Conservation (phyloP, 1,140 invertebrate genomes). For the Drosophila sp. region DNA sequence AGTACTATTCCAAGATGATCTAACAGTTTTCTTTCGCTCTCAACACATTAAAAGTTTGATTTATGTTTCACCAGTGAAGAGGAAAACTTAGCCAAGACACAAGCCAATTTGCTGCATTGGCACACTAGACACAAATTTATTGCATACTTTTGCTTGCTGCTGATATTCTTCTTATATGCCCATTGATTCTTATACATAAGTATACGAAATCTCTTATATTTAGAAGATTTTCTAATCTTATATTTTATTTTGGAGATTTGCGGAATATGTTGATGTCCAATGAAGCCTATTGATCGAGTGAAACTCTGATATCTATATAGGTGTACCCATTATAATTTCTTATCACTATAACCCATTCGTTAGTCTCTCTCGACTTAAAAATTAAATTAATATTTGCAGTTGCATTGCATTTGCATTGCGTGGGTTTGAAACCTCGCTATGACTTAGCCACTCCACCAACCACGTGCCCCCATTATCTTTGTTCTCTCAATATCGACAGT, state of each 20-base stretch:
- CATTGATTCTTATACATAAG: too few relatives aligned
- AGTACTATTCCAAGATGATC: background rate
- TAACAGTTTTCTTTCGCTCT: conserved; percentile 8
- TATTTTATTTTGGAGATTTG: too few relatives aligned
- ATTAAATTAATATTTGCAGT: too few relatives aligned
- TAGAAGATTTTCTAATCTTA: too few relatives aligned
- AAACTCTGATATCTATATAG: too few relatives aligned
- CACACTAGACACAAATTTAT: conserved; percentile 26
- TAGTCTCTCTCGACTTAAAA: too few relatives aligned
- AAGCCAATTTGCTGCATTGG: conserved; percentile 2
- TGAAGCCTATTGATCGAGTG: too few relatives aligned
- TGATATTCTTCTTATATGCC: too few relatives aligned
- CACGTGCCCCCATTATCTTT: background rate
- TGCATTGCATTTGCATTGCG: conserved; percentile 5
- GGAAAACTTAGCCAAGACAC: conserved; percentile 27
- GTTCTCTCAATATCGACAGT: conserved; percentile 46
- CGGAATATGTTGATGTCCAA: too few relatives aligned
- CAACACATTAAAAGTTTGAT: conserved; percentile 34
- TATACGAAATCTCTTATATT: too few relatives aligned
- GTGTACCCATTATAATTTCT: too few relatives aligned
- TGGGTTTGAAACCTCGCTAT: conserved; percentile 22
- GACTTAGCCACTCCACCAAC: background rate
- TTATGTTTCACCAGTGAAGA: conserved; percentile 22
- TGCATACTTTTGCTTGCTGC: conserved; percentile 43
- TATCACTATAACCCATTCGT: too few relatives aligned